phyloP scores from a whole-genome alignment of 2,797 vertebrate species.

The Siniperca scherzeri region DNA sequence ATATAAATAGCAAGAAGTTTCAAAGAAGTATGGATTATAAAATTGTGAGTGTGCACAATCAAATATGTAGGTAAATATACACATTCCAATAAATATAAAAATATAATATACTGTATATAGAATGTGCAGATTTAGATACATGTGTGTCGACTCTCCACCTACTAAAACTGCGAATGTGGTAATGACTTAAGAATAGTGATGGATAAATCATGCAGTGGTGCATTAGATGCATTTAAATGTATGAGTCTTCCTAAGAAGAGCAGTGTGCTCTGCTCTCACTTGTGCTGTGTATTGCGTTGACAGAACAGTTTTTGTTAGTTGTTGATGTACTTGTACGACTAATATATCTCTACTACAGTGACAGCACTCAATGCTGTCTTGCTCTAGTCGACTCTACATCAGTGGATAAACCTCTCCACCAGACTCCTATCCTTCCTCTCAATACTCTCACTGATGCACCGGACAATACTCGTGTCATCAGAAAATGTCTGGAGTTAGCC shows the following conservation, averaged over 20 bases:
- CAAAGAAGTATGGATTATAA: not conserved
- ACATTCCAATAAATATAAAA: not conserved
- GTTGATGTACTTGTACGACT: conserved; percentile 4
- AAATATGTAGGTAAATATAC: not conserved
- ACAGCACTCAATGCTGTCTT: not conserved
- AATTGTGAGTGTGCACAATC: not conserved
- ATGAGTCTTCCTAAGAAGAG: not conserved
- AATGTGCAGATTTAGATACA: not conserved
- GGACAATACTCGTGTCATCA: not conserved
- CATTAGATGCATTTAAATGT: conserved; percentile 18
- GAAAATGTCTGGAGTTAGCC: not conserved
- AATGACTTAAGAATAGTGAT: not conserved
- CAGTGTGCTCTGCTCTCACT: not conserved
- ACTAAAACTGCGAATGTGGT: not conserved
- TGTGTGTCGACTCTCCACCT: not conserved
- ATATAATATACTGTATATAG: not conserved
- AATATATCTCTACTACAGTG: not conserved
- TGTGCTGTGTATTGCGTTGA: not conserved
- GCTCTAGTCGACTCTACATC: not conserved
- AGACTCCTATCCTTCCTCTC: not conserved
- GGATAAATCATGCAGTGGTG: conserved; percentile 10
- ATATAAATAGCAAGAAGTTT: conserved; percentile 6
- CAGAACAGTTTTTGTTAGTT: conserved; percentile 19
- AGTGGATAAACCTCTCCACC: not conserved
- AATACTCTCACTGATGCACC: not conserved